Evolutionary conservation across 2,888 invertebrate genomes (phyloP).

Genomic region (Ennomos quercinarius): DNA sequence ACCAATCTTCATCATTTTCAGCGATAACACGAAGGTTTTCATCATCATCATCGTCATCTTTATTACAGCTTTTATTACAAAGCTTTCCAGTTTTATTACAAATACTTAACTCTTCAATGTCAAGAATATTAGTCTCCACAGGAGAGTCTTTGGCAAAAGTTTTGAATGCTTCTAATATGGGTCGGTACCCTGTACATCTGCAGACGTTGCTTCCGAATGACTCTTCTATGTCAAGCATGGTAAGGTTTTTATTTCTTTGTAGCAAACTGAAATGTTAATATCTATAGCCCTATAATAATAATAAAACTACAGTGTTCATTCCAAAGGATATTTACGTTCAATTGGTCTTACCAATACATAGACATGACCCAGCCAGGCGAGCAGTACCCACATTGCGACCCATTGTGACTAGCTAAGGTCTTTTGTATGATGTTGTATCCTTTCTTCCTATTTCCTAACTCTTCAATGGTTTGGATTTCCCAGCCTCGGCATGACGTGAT

Average conservation of each 20-base stretch:
- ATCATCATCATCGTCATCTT: not conserved
- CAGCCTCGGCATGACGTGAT: conserved; percentile 85
- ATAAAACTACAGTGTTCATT: too few species aligned
- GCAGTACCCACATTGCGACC: conserved; percentile 90
- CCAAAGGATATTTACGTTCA: too few species aligned
- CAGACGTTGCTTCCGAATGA: conserved; percentile 90
- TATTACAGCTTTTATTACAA: conserved; percentile 34
- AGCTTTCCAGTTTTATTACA: conserved; percentile 45
- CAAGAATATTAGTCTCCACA: conserved; percentile 43
- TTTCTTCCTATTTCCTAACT: conserved; percentile 85
- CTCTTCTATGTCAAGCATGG: conserved; percentile 88
- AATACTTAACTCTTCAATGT: conserved; percentile 59
- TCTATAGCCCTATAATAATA: too few species aligned
- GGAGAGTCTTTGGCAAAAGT: conserved; percentile 80
- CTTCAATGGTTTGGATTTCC: conserved; percentile 90
- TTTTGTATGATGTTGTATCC: conserved; percentile 88
- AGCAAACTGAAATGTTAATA: conserved; percentile 61
- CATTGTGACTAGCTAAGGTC: conserved; percentile 85
- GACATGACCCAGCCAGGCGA: conserved; percentile 68
- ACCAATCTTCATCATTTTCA: conserved; percentile 57
- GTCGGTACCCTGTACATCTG: conserved; percentile 89
- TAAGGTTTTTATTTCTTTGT: conserved; percentile 67
- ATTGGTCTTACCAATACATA: conserved; percentile 60
- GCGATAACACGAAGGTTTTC: too few species aligned
- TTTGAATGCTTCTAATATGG: conserved; percentile 87